phyloP scores from a whole-genome alignment of 1,140 invertebrate species.

The Limonius californicus region DNA sequence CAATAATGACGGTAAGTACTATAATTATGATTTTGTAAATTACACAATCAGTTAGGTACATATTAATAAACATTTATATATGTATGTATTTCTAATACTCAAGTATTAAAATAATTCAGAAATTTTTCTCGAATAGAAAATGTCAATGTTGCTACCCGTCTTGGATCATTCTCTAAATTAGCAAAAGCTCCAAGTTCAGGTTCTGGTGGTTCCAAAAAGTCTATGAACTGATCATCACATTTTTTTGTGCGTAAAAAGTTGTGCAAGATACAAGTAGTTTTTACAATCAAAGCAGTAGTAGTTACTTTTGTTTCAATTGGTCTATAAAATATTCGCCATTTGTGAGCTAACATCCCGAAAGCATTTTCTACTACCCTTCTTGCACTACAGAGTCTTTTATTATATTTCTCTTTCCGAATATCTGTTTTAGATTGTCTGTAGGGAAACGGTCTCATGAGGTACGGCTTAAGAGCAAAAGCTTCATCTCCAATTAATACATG shows the following conservation, averaged over 20 bases:
- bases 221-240: constrained; percentile 3
- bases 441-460: constrained; percentile 35
- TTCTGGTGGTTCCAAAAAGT: constrained; percentile 13
- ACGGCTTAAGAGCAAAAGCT: constrained; percentile 40
- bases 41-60: no score
- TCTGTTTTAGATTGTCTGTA: constrained; percentile 21
- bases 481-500: constrained; percentile 42
- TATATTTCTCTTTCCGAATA: constrained; percentile 20
- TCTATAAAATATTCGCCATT: constrained; percentile 38
- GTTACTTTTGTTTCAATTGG: constrained; percentile 37
- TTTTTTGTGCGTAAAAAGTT: constrained; percentile 26
- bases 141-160: neutral
- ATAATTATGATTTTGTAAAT: no score
- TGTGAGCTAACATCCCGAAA: constrained; percentile 44
- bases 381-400: constrained; percentile 35
- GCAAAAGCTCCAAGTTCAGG: constrained; percentile 3
- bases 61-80: no score
- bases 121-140: constrained; percentile 7
- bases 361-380: constrained; percentile 44
- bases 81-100: no score
- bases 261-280: constrained; percentile 36
- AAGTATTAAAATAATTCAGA: constrained; percentile 10
- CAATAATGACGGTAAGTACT: no score
- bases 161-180: constrained; percentile 2
- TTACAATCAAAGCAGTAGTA: constrained; percentile 37